A percentile compares a stretch with the other conserved stretches of the same genome.
These are phyloP conservation scores for Electrona antarctica DNA, from an alignment of 2,113 vertebrate species.

Conservation along the genomic window DNA sequence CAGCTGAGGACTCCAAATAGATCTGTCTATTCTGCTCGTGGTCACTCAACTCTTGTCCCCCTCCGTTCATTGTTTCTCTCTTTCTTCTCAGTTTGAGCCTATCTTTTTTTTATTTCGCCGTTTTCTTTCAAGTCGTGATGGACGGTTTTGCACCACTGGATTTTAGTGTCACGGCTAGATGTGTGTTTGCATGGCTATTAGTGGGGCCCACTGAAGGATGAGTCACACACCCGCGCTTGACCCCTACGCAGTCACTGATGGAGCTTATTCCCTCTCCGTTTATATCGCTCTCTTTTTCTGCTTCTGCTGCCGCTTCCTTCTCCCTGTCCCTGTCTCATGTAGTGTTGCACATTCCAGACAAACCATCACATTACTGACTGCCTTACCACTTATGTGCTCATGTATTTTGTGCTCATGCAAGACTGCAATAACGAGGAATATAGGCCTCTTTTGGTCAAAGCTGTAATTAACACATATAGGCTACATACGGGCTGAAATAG, in stretches of 20 bases:
- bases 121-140: constrained; percentile 52
- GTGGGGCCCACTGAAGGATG: constrained; percentile 63
- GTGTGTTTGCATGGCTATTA: constrained; percentile 76
- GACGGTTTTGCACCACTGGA: constrained; percentile 58
- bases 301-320: too few relatives aligned
- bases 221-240: constrained; percentile 50
- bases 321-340: not conserved
- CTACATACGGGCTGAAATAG: not conserved
- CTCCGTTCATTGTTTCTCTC: constrained; percentile 41
- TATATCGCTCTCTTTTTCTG: not conserved
- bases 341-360: constrained; percentile 41
- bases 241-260: constrained; percentile 42
- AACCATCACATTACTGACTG: constrained; percentile 36
- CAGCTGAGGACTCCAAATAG: constrained; percentile 41
- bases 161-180: constrained; percentile 71
- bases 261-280: constrained; percentile 10
- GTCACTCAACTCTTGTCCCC: constrained; percentile 18
- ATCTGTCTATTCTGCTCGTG: constrained; percentile 39
- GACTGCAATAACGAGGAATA: constrained; percentile 10
- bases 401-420: constrained; percentile 16
- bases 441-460: constrained; percentile 22
- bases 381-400: constrained; percentile 12
- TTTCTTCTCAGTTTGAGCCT: constrained; percentile 47
- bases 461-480: constrained; percentile 28
- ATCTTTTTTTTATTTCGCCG: constrained; percentile 5